Base-by-base conservation (phyloP, 2,113 vertebrate species). In the Cromileptes altivelis region DNA sequence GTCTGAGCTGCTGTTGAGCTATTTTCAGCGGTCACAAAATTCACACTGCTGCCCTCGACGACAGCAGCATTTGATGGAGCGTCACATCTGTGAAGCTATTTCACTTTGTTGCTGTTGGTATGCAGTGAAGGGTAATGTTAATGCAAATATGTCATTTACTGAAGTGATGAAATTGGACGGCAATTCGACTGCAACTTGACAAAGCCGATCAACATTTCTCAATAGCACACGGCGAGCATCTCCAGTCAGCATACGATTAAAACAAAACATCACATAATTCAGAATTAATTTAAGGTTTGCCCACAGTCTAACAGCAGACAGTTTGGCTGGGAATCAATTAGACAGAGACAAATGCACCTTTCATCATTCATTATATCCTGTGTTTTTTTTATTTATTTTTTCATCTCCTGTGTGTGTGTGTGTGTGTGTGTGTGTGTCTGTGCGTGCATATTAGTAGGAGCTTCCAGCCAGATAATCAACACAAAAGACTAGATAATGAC, bases 401-500 rank as follows among this genome's bases (percentile, higher is more conserved):
- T 58, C n/a, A 15, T 21, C 2, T 40, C 42, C 45, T 55, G 30
- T 42, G 49, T 62, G 15, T 19, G 13, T 75, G 19, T 64, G 4
- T 60, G 33, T 37, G 8, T 27, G 27, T 55, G 27, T 42, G 49
- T 62, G 15, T 19, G 15, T 62, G 15, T 19, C 13, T 75, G 19
- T 64, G 4, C 56, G 33, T 37, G 8, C 8, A 23, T 61, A 86
- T 81, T 72, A 85, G 61, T 68, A 1, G 6, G 49, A 70, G 62
- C 57, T 71, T 78, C 57, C 21, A 49, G 74, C 50, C 25, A 81
- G 82, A 88, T 77, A 81, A 14, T 53, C 58, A 80, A 50, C 25
- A 78, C 73, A 84, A 90, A 91, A 69, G 78, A 37, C 52, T 57
- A 50, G 53, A 69, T 85, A 81, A 86, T 87, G 25, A 89, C 91